Evolutionary conservation across 2,888 invertebrate species (phyloP), one percentile per base, ranked within the genome.

Genomic region (Ormyrus rosae): DNA sequence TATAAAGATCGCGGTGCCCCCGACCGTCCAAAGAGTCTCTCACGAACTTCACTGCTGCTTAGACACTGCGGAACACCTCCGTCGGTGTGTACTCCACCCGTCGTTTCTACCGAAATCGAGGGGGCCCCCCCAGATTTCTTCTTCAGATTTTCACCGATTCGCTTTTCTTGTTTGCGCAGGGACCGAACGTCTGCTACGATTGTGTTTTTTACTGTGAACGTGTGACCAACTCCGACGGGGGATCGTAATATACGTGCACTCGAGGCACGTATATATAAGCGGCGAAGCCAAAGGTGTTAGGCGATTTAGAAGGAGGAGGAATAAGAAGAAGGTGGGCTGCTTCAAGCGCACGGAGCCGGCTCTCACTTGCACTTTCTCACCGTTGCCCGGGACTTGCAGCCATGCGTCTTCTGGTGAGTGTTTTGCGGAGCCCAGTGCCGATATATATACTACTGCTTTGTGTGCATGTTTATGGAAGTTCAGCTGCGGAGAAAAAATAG

Each of bases 1-100:
- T 90, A 90, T 90, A 90, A 90, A 90, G 89, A 89, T 90, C 89
- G 89, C 86, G 85, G 85, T 88, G 87, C 11, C 71, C 88, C 88
- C 87, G 87, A 87, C 86, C 87, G 84, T 84, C 82, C 88, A 84
- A 86, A 89, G 90, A 90, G 90, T 90, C 88, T 87, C 87, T 89
- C 88, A 86, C 88, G 87, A 89, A 88, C 90, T 87, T 87, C 87
- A 88, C 88, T 84, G 83, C 89, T 83, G 86, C 87, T 86, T 89
- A 86, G 87, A 89, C 53, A 56, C 19, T 48, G 11, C 34, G 13
- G 55, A 63, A 9, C 45, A 9, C 58, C 72, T 5, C 51, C 34
- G 61, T 53, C 56, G 50, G 56, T 80, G 71, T 67, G 72, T 51
- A 69, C 11, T 19, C 55, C 13, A 6, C 34, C 19, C 19, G 19